phyloP scores from a whole-genome alignment of 1,140 invertebrate genomes.

The Diabrotica undecimpunctata region DNA sequence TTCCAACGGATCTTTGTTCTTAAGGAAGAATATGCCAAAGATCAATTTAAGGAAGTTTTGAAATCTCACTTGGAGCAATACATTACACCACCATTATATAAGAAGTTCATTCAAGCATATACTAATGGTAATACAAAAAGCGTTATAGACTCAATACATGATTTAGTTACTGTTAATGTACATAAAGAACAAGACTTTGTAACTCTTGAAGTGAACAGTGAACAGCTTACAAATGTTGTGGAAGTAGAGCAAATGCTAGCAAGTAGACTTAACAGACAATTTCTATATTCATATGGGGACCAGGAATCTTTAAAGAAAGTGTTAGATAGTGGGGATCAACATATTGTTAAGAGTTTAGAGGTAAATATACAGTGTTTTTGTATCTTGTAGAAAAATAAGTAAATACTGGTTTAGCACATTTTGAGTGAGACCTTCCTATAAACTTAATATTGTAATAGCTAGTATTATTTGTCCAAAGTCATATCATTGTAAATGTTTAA shows the following conservation, averaged over 20 bases:
- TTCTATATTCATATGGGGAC: conserved; percentile 10
- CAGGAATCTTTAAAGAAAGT: conserved; percentile 3
- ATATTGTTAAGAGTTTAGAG: conserved; percentile 21
- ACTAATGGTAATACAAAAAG: conserved; percentile 23
- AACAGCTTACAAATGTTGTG: conserved; percentile 15
- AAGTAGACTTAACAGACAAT: neutral
- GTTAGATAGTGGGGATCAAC: conserved; percentile 7
- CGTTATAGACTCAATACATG: conserved; percentile 3
- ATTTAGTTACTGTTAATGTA: neutral
- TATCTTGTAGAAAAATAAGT: neutral
- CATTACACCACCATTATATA: conserved; percentile 5
- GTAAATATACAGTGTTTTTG: conserved; percentile 19
- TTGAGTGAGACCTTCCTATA: neutral
- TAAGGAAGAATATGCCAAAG: conserved; percentile 19
- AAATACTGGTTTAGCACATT: neutral
- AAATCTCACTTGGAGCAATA: conserved; percentile 22
- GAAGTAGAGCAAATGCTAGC: conserved; percentile 11
- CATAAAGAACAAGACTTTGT: conserved; percentile 6
- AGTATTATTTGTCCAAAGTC: too few species aligned
- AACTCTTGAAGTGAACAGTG: conserved; percentile 3
- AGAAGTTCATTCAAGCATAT: conserved; percentile 20
- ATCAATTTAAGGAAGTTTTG: conserved; percentile 20
- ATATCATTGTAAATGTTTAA: too few species aligned
- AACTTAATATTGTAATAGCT: neutral
- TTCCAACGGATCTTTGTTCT: conserved; percentile 29